Evolutionary conservation across 2,888 invertebrate genomes (phyloP).

Genomic region (Carpatolechia fugitivella): DNA sequence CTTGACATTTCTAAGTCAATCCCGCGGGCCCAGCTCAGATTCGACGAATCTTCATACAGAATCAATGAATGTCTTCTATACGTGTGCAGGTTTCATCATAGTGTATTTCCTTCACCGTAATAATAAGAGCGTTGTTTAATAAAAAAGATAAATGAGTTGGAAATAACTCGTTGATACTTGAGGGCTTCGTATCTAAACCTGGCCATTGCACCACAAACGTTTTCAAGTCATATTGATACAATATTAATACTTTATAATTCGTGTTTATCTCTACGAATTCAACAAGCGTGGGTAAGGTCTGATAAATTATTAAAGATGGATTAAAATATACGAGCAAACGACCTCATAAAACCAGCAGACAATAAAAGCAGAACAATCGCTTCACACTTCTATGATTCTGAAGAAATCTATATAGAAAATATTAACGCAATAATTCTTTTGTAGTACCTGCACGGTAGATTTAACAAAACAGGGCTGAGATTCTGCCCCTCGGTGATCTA

Average conservation of each 20-base stretch:
- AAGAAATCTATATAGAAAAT: conserved; percentile 11
- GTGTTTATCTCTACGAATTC: background rate
- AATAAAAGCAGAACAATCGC: conserved; percentile 8
- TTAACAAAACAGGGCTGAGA: conserved; percentile 42
- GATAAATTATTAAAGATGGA: background rate
- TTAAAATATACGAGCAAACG: background rate
- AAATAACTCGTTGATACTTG: too few relatives aligned
- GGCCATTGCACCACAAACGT: too few relatives aligned
- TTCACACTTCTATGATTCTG: conserved; percentile 15
- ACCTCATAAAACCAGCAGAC: background rate
- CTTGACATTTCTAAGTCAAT: too few relatives aligned
- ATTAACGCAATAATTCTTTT: conserved; percentile 16
- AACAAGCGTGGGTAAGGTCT: background rate
- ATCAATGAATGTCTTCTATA: too few relatives aligned
- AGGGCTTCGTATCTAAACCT: too few relatives aligned
- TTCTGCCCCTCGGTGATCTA: conserved; percentile 53
- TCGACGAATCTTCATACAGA: too few relatives aligned
- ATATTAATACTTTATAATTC: background rate
- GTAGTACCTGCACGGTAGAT: conserved; percentile 30
- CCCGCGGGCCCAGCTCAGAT: too few relatives aligned
- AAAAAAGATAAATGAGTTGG: too few relatives aligned
- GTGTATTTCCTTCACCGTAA: too few relatives aligned
- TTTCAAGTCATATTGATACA: too few relatives aligned
- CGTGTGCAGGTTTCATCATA: too few relatives aligned
- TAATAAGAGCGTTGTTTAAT: too few relatives aligned